phyloP scores from a whole-genome alignment of 1,140 invertebrate genomes.

The Diploscapter pachys region DNA sequence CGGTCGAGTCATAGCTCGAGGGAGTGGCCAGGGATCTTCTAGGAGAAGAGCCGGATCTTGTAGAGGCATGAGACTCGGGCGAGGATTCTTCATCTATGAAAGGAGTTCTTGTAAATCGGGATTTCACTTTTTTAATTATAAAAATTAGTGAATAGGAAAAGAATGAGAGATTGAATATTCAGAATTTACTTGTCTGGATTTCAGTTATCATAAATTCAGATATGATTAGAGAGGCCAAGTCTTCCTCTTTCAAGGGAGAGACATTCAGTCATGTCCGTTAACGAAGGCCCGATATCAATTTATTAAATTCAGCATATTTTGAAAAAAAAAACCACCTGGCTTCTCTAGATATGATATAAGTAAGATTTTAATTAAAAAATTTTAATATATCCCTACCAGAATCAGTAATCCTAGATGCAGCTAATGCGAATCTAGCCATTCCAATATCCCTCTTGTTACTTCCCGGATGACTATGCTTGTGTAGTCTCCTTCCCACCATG shows the following conservation, averaged over 20 bases:
- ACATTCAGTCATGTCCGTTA: conserved; percentile 2
- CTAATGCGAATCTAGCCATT: conserved; percentile 5
- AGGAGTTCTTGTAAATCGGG: not conserved
- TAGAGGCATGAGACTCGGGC: conserved; percentile 49
- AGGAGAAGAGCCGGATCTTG: conserved; percentile 54
- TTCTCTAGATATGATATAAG: too few relatives aligned
- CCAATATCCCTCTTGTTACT: not conserved
- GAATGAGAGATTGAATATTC: conserved; percentile 12
- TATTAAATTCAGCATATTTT: too few relatives aligned
- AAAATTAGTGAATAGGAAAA: not conserved
- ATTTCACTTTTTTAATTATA: conserved; percentile 3
- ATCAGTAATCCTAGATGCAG: conserved; percentile 7
- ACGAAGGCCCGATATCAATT: not conserved
- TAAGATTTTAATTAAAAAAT: too few relatives aligned
- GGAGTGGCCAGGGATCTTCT: conserved; percentile 55
- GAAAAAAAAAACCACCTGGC: too few relatives aligned
- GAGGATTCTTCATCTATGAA: conserved; percentile 32
- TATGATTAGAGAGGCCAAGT: too few relatives aligned
- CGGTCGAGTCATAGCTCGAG: conserved; percentile 45
- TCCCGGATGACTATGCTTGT: not conserved
- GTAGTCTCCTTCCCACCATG: not conserved
- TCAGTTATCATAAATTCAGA: conserved; percentile 3
- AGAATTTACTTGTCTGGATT: conserved; percentile 2
- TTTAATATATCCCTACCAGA: not conserved
- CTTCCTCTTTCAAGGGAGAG: conserved; percentile 4